Evolutionary conservation across 2,113 vertebrate genomes (phyloP), one percentile per base, ranked within the genome.

Genomic region (Natator depressus): DNA sequence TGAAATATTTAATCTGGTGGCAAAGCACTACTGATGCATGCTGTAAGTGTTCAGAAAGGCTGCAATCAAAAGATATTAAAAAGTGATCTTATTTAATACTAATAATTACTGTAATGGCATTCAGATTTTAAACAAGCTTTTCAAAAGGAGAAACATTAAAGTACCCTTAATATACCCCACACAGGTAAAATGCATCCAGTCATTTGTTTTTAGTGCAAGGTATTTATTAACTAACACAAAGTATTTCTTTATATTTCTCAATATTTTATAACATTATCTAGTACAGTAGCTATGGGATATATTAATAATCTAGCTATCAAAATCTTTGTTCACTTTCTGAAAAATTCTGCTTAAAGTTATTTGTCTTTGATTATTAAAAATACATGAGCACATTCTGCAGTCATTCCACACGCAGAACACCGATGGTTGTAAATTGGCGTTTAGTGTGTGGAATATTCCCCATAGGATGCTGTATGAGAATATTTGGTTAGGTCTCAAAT

Each of bases 91-190:
- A 78, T 10, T 38, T 75, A 42, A 12, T 47, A 72, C 53, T 46
- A 14, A 54, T 46, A n/a, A 50, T 50, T 75, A 80, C 16, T 69
- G n/a, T 85, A 94, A 92, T 46, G 85, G 88, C 91, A 83, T 93
- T 91, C 87, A 55, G 55, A 80, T 89, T 38, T 83, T 92, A 96
- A 95, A 88, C 90, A 89, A 90, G 27, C 3, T 94, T 93, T 88
- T 84, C 89, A 51, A 24, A 38, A 86, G 80, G 86, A 95, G 87
- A 96, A 95, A 92, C 38, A 25, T 27, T 7, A 87, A 89, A 62
- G 51, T 89, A 84, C 3, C 38, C 85, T 86, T 50, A 88, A 96
- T 88, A 92, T 79, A 65, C 65, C 89, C 19, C 54, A 0, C 0
- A 65, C 9, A 38, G 69, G 57, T 13, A 25, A 91, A 88, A 19